Conservation (phyloP, 2,797 vertebrate genomes). For the Lutjanus campechanus region DNA sequence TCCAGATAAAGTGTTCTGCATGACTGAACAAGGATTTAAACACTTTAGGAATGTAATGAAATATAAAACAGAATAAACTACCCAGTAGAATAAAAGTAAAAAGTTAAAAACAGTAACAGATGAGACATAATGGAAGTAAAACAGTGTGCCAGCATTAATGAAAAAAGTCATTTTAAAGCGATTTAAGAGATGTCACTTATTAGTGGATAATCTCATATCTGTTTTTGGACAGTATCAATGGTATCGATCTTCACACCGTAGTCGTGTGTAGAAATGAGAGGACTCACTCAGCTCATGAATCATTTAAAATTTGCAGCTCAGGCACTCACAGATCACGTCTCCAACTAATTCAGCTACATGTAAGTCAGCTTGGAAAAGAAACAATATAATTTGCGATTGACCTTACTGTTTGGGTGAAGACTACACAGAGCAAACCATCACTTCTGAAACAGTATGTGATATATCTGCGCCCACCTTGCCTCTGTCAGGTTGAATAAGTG, state of each 20-base stretch:
- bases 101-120: not conserved
- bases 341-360: slow-evolving; percentile 29
- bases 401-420: slow-evolving; percentile 27
- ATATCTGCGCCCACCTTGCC: slow-evolving; percentile 55
- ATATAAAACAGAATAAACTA: too few relatives aligned
- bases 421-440: slow-evolving; percentile 22
- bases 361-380: slow-evolving; percentile 42
- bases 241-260: not conserved
- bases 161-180: not conserved
- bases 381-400: slow-evolving; percentile 34
- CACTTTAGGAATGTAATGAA: not conserved
- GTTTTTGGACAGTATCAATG: not conserved
- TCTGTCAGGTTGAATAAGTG: slow-evolving; percentile 58
- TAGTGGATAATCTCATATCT: not conserved
- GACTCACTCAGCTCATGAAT: slow-evolving; percentile 27
- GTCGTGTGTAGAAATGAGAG: slow-evolving; percentile 31
- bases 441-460: slow-evolving; percentile 42
- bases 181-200: not conserved
- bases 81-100: too few relatives aligned
- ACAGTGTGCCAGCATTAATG: not conserved
- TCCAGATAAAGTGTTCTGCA: not conserved
- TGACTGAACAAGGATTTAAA: not conserved
- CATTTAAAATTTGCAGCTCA: slow-evolving; percentile 35
- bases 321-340: slow-evolving; percentile 38
- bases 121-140: not conserved